Evolutionary conservation across 2,888 invertebrate genomes (phyloP).

Genomic region (Heterodera filipjevi): DNA sequence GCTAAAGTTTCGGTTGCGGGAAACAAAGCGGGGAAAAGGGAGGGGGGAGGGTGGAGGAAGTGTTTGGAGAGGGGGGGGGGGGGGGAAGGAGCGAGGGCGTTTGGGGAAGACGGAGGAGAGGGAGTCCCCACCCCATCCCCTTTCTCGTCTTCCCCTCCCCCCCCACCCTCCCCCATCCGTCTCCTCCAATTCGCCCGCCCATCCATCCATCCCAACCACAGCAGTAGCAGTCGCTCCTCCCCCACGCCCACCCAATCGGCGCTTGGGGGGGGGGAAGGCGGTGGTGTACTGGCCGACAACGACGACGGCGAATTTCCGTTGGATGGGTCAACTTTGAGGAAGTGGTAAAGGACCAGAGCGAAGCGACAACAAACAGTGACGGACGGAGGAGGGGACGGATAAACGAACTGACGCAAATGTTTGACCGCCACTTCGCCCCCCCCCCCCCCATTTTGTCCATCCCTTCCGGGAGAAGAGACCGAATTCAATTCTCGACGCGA

Average conservation of each 20-base stretch:
- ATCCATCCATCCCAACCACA: neutral
- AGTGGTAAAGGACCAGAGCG: neutral
- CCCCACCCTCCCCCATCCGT: neutral
- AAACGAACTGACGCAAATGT: constrained; percentile 4
- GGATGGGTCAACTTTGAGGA: neutral
- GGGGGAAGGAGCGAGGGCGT: neutral
- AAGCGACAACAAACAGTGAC: neutral
- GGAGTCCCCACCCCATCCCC: neutral
- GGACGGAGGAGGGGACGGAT: neutral
- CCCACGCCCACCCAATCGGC: constrained; percentile 5
- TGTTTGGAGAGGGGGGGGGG: neutral
- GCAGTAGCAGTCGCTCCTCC: neutral
- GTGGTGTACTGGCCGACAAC: neutral
- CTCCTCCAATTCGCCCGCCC: constrained; percentile 7
- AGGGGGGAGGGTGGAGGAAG: too few relatives aligned
- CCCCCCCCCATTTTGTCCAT: neutral
- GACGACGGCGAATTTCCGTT: neutral
- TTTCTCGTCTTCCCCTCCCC: neutral
- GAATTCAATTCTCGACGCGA: neutral
- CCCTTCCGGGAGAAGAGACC: neutral
- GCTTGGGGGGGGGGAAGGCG: neutral
- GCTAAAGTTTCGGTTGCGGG: neutral
- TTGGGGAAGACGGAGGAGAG: neutral
- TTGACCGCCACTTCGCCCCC: constrained; percentile 3
- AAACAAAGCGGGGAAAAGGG: neutral